These are phyloP conservation scores for Oeneis ivallda DNA, from an alignment of 2,888 invertebrate genomes.

Conservation along the genomic window DNA sequence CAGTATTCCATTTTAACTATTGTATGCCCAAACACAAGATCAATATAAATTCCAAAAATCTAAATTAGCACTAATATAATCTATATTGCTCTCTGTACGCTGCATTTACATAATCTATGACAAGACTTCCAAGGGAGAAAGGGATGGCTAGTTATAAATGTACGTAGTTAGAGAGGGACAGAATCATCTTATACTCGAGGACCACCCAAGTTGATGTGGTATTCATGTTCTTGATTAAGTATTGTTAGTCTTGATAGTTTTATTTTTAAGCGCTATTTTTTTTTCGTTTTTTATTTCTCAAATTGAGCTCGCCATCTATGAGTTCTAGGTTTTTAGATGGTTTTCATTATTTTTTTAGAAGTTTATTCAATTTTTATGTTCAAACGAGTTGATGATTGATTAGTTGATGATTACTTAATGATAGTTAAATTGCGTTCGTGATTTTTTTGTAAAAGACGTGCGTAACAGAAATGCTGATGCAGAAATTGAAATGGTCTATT, in stretches of 20 bases:
- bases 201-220: constrained; percentile 76
- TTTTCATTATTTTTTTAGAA: background rate
- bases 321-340: constrained; percentile 24
- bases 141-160: constrained; percentile 11
- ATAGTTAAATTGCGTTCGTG: constrained; percentile 10
- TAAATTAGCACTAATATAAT: constrained; percentile 39
- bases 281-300: constrained; percentile 33
- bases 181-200: constrained; percentile 47
- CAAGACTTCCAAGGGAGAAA: constrained; percentile 33
- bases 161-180: constrained; percentile 46
- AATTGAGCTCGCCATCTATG: constrained; percentile 35
- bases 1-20: constrained; percentile 18
- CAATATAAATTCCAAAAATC: constrained; percentile 37
- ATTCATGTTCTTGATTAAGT: constrained; percentile 57
- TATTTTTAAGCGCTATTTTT: constrained; percentile 42
- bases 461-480: too few relatives aligned
- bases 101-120: constrained; percentile 61
- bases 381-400: constrained; percentile 21
- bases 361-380: constrained; percentile 26
- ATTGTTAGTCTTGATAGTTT: constrained; percentile 65
- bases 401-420: constrained; percentile 24
- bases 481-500: background rate
- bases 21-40: constrained; percentile 21
- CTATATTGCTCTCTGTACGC: constrained; percentile 26
- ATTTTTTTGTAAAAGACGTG: background rate